A percentile compares a stretch with the other conserved stretches of the same genome.
These are phyloP conservation scores for Chunga burmeisteri DNA, from an alignment of 2,113 vertebrate species.

Conservation along the genomic window DNA sequence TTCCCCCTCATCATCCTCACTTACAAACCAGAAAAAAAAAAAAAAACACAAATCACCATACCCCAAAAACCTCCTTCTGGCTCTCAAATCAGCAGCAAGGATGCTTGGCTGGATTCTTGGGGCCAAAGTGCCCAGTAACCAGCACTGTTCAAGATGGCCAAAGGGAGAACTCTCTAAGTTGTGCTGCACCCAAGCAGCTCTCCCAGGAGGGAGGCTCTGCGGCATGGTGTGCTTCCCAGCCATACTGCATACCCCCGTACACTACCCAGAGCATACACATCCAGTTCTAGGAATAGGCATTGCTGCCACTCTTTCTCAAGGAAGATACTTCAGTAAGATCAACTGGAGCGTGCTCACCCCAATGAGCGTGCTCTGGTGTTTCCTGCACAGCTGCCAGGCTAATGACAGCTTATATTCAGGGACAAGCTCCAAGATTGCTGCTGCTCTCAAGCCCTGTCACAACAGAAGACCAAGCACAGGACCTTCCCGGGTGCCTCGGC, in stretches of 20 bases:
- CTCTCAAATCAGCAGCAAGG: neutral
- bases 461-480: neutral
- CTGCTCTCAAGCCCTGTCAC: neutral
- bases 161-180: neutral
- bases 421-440: neutral
- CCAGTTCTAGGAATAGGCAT: accelerated
- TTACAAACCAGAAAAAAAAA: neutral
- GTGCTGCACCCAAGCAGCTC: neutral
- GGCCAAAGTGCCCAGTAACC: neutral
- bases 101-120: neutral
- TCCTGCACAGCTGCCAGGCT: neutral
- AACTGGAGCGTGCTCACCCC: accelerated
- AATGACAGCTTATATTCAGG: neutral
- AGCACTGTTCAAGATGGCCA: neutral
- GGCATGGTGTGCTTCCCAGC: neutral
- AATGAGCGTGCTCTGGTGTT: neutral
- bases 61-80: neutral
- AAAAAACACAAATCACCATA: neutral
- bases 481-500: neutral
- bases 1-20: neutral
- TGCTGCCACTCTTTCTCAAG: neutral
- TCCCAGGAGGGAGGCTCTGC: neutral
- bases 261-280: accelerated
- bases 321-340: neutral
- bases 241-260: neutral